Conservation (phyloP, 2,888 invertebrate genomes). For the Metellina segmentata region DNA sequence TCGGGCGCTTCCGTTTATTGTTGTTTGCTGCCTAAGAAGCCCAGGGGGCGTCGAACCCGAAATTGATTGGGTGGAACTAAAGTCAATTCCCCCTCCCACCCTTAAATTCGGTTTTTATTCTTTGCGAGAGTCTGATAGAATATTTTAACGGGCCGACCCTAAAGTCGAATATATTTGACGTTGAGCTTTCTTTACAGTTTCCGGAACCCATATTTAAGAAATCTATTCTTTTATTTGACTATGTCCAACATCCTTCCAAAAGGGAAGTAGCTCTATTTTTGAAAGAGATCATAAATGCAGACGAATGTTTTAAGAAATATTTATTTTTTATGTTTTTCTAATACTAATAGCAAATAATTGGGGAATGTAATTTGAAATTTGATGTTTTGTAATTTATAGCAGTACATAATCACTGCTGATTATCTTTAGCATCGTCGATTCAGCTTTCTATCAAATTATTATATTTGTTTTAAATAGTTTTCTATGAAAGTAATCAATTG, state of each 20-base stretch:
- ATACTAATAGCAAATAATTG: no score
- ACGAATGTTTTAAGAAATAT: no score
- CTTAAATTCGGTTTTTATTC: slow-evolving; percentile 2
- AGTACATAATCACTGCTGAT: not conserved
- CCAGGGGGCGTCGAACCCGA: slow-evolving; percentile 65
- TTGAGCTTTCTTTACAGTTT: not conserved
- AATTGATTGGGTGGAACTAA: slow-evolving; percentile 56
- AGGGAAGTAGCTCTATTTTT: not conserved
- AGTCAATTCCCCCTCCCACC: not conserved
- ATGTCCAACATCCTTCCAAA: not conserved
- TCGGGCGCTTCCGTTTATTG: slow-evolving; percentile 54
- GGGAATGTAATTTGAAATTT: not conserved
- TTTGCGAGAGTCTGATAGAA: not conserved
- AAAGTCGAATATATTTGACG: not conserved
- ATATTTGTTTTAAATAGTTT: no score
- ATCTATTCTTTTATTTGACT: not conserved
- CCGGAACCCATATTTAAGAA: not conserved
- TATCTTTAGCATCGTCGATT: not conserved
- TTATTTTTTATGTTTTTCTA: no score
- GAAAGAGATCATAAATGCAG: not conserved
- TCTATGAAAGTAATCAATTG: not conserved
- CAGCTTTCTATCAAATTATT: not conserved
- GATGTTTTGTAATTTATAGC: not conserved
- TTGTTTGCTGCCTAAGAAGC: slow-evolving; percentile 27
- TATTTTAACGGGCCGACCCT: not conserved